Percentiles rank a stretch among this genome's conserved stretches.
These are phyloP conservation scores for Argyrosomus regius DNA, from an alignment of 2,797 vertebrate species.

Conservation along the genomic window DNA sequence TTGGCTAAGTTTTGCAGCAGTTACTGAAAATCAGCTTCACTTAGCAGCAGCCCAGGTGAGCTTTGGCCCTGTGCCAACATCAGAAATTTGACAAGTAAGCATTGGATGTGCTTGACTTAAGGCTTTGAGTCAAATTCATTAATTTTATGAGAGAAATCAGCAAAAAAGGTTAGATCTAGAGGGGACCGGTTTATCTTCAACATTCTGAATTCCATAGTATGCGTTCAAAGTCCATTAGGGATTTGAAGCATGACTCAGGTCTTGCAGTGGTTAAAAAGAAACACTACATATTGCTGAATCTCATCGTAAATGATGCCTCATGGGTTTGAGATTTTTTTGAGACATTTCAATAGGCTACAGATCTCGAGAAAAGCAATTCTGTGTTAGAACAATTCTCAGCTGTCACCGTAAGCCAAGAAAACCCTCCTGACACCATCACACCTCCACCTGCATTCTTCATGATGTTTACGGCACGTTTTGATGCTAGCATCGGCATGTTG, in stretches of 20 bases:
- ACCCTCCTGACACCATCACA: not conserved
- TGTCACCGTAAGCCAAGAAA: constrained; percentile 33
- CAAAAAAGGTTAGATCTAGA: not conserved
- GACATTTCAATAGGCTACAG: not conserved
- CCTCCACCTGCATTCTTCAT: constrained; percentile 40
- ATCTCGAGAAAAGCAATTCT: too few species aligned
- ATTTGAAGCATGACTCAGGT: not conserved
- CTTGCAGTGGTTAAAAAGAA: not conserved
- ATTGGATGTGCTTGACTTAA: not conserved
- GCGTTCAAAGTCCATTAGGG: not conserved
- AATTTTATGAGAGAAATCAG: not conserved
- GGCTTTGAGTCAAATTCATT: not conserved
- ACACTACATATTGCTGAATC: not conserved
- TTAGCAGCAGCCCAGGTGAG: not conserved
- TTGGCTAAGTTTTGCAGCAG: not conserved
- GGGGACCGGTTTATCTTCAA: not conserved
- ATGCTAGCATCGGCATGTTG: constrained; percentile 25
- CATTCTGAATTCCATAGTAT: not conserved
- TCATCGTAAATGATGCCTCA: not conserved
- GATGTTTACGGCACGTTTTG: constrained; percentile 34
- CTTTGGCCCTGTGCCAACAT: not conserved
- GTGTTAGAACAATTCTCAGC: constrained; percentile 21
- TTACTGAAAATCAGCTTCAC: not conserved
- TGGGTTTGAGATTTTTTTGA: not conserved
- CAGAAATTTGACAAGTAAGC: not conserved